Base-by-base conservation (phyloP, 1,140 invertebrate species). In the Oscheius sp. region DNA sequence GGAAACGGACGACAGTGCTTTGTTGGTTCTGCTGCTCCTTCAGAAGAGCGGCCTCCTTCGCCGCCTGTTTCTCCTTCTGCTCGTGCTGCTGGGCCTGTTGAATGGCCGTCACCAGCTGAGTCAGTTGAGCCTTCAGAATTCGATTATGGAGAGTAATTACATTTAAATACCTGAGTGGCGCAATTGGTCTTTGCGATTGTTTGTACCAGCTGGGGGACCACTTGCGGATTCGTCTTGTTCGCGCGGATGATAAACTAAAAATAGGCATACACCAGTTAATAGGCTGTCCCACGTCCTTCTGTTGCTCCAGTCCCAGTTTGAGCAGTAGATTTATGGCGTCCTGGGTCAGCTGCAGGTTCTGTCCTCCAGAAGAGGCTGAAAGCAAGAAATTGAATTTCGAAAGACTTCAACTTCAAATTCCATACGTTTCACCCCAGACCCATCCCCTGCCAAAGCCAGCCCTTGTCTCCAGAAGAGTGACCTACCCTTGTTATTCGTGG, bases 221-320 rank as follows among this genome's bases (percentile, higher is more conserved):
- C 52, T 23, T 45, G 20, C 13, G 49, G 49, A 55, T 55, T 55
- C 7, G 49, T 13, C 23, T 55, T 55, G 49, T 55, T 55, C 7
- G 49, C 49, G 7, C 28, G 15, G 49, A 55, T 55, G 7, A 55
- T 55, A 26, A 55, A 29, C 18, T n/a, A 20, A 34, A 42, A 29
- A 7, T 68, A 13, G 45, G 20, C 2, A 23, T 10, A 28, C 15
- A 49, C 7, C 29, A n/a, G n/a, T n/a, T n/a, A n/a, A n/a, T n/a
- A n/a, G n/a, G n/a, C n/a, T 28, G 35, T 38, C 36, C 71, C 49
- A 77, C 77, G 10, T 76, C 46, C 64, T 15, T 68, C 62, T 55
- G 77, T 20, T 77, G 75, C 26, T 76, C 71, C 7, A 78, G 78
- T 34, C 78, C 77, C 52, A 77, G n/a, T 20, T 58, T 13, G 10